Evolutionary conservation across 2,888 invertebrate genomes (phyloP).

Genomic region (Acleris emargana): DNA sequence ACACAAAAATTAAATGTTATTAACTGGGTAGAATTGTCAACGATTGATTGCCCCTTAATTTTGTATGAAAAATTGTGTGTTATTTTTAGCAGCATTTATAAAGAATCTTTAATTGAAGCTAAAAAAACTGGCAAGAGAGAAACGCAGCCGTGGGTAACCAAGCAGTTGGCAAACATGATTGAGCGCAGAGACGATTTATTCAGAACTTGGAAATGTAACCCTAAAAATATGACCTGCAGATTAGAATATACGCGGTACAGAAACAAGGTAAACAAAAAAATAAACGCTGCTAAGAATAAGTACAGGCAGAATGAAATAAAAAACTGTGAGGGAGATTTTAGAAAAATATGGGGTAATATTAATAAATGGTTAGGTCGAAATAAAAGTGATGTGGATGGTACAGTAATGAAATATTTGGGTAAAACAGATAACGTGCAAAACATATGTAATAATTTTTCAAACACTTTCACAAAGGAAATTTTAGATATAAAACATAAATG

Average conservation of each 20-base stretch:
- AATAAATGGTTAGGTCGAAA: neutral
- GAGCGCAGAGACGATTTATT: neutral
- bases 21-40: too few species aligned
- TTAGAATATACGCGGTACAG: too few species aligned
- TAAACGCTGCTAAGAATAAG: too few species aligned
- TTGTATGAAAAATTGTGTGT: too few species aligned
- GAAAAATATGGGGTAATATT: neutral
- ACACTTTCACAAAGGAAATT: neutral
- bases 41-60: too few species aligned
- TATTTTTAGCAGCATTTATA: conserved; percentile 1
- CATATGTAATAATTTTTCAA: neutral
- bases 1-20: too few species aligned
- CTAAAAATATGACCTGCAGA: neutral
- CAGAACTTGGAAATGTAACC: neutral
- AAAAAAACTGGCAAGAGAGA: neutral
- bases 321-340: neutral
- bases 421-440: neutral
- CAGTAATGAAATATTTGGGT: conserved; percentile 7
- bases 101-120: neutral
- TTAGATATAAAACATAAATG: conserved; percentile 20
- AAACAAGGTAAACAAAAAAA: too few species aligned
- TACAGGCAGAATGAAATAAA: too few species aligned
- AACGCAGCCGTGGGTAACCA: conserved; percentile 2
- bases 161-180: neutral
- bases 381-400: neutral